Percentiles rank a stretch among this genome's conserved stretches.
Evolutionary conservation across 1,140 invertebrate species (phyloP).

Genomic region (Homalodisca vitripennis): DNA sequence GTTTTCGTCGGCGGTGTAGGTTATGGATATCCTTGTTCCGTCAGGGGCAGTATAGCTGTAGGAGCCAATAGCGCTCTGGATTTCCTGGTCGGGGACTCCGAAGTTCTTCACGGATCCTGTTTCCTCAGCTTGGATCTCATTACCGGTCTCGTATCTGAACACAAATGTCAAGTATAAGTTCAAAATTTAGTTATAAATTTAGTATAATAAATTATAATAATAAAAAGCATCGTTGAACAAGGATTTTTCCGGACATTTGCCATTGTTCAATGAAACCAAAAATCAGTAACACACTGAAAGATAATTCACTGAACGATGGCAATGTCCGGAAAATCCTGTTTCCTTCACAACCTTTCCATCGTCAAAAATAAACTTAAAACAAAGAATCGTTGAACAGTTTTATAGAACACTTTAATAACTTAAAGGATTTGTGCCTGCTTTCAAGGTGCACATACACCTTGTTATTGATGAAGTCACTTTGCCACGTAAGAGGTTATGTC

Average conservation of each 20-base stretch:
- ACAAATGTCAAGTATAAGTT: background rate
- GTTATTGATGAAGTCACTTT: too few relatives aligned
- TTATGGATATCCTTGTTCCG: slow-evolving; percentile 64
- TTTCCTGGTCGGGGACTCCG: slow-evolving; percentile 53
- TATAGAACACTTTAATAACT: too few relatives aligned
- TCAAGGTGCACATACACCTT: too few relatives aligned
- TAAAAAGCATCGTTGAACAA: background rate
- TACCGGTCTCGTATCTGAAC: slow-evolving; percentile 62
- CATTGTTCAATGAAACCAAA: background rate
- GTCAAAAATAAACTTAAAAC: too few relatives aligned
- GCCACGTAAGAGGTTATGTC: too few relatives aligned
- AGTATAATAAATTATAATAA: background rate
- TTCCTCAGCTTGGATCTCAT: slow-evolving; percentile 67
- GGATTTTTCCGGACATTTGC: too few relatives aligned
- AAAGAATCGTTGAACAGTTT: too few relatives aligned
- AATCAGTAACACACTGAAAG: background rate
- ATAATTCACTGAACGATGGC: too few relatives aligned
- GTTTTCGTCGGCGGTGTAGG: slow-evolving; percentile 75
- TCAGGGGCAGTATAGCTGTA: slow-evolving; percentile 71
- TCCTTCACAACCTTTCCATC: too few relatives aligned
- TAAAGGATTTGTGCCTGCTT: too few relatives aligned
- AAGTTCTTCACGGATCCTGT: slow-evolving; percentile 66
- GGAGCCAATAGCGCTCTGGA: slow-evolving; percentile 60
- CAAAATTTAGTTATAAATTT: background rate
- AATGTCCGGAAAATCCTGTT: too few relatives aligned